These are phyloP conservation scores for Pycnonotus jocosus DNA, from an alignment of 2,113 vertebrate species.

Conservation along the genomic window DNA sequence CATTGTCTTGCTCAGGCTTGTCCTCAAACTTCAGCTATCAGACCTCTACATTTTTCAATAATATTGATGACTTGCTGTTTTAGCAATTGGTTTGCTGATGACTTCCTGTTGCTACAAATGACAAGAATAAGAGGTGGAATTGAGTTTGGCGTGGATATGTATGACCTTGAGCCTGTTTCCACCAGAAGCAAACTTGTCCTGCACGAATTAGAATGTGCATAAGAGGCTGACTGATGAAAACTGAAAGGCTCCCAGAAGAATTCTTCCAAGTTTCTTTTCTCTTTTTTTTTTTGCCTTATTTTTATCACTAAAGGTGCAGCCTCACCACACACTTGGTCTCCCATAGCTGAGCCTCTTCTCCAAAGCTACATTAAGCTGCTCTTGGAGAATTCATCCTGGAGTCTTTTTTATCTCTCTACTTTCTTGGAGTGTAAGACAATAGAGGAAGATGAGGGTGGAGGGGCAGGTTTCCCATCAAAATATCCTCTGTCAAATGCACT, in stretches of 20 bases:
- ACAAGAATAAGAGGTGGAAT: neutral
- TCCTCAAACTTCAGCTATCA: neutral
- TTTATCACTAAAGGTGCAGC: neutral
- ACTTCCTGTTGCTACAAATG: neutral
- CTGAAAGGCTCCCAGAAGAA: neutral
- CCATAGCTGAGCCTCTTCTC: neutral
- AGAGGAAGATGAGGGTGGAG: neutral
- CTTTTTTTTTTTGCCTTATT: neutral
- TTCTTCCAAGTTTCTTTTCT: neutral
- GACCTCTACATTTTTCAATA: neutral
- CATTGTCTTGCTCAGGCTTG: neutral
- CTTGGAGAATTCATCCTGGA: neutral
- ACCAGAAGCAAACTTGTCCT: neutral
- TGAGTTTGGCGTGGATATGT: neutral
- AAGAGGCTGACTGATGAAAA: neutral
- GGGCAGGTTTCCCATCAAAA: neutral
- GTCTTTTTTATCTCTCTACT: neutral
- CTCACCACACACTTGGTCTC: neutral
- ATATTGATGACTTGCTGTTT: neutral
- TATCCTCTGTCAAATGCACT: neutral
- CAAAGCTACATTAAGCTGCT: neutral
- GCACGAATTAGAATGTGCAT: neutral
- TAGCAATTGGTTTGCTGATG: neutral
- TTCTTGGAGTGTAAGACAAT: neutral
- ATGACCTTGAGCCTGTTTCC: neutral